Evolutionary conservation across 2,888 invertebrate genomes (phyloP), one percentile per base, ranked within the genome.

Genomic region (Lepidochrysops patricia): DNA sequence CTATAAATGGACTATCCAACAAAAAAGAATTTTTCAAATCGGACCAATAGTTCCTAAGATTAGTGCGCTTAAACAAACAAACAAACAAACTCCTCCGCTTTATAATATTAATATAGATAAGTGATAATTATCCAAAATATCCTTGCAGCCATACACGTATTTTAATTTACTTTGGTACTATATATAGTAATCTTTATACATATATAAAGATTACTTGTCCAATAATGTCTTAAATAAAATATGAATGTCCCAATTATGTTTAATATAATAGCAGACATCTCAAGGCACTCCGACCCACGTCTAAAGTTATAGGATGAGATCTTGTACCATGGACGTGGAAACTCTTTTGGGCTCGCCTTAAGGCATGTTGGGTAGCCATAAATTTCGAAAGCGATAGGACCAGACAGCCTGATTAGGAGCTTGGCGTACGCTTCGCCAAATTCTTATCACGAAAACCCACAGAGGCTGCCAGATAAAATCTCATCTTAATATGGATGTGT

Each of bases 391-490:
- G 43, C 43, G 43, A 43, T 43, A 43, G 43, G 19, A 43, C 43
- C 19, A 43, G 43, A 43, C 43, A 43, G 43, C 43, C 43, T 43
- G 43, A 43, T 43, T 43, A 43, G 43, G 23, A 43, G 43, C 43
- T 43, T 7, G 43, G 43, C 19, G 43, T 43, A 43, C 43, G 43
- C 43, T 43, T 43, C 43, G 43, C 43, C 43, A 43, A 43, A 43
- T 43, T 43, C 43, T 43, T 43, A 43, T 43, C 43, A 43, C 43
- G 43, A 43, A 23, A 43, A 43, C 43, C 43, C 43, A 43, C 43
- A 43, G 43, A 43, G 43, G 43, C 19, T 43, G 43, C 43, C 43
- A 43, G 43, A 43, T 43, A 43, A 43, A 43, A 43, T 43, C 43
- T 43, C 43, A 43, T 43, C 43, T 43, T 37, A 37, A 43, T 43